phyloP scores from a whole-genome alignment of 2,113 vertebrate genomes.

The Cranoglanis bouderius region DNA sequence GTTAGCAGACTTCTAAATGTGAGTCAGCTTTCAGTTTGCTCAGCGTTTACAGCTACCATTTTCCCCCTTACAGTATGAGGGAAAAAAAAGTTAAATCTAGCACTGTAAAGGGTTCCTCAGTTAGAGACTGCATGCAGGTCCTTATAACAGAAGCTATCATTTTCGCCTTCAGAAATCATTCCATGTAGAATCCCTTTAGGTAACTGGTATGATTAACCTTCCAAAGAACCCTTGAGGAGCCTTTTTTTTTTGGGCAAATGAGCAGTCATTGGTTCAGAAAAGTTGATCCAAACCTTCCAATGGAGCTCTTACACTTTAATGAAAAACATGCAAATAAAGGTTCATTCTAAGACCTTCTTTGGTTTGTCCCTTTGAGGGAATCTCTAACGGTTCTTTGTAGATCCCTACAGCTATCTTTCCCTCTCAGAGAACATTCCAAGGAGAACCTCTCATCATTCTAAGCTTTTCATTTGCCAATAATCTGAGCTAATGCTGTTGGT shows the following conservation, averaged over 20 bases:
- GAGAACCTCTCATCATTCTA: not conserved
- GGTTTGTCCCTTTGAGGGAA: not conserved
- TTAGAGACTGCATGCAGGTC: not conserved
- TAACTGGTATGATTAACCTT: not conserved
- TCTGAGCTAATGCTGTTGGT: not conserved
- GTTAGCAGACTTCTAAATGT: conserved; percentile 5
- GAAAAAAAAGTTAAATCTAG: not conserved
- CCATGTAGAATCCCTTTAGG: no score
- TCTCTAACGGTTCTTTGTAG: not conserved
- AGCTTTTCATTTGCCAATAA: not conserved
- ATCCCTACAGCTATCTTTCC: not conserved
- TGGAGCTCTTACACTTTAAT: not conserved
- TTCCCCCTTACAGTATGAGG: not conserved
- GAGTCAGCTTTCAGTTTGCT: not conserved
- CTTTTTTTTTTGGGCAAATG: not conserved
- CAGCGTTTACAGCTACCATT: not conserved
- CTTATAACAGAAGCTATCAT: not conserved
- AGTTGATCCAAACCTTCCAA: not conserved
- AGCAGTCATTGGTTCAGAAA: not conserved
- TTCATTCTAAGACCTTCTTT: not conserved
- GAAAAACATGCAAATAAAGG: not conserved
- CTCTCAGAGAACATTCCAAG: not conserved
- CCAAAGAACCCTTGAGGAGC: not conserved
- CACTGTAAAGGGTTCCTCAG: not conserved
- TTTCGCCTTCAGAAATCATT: not conserved